phyloP scores from a whole-genome alignment of 2,888 invertebrate species.

The Chymomyza procnemis region DNA sequence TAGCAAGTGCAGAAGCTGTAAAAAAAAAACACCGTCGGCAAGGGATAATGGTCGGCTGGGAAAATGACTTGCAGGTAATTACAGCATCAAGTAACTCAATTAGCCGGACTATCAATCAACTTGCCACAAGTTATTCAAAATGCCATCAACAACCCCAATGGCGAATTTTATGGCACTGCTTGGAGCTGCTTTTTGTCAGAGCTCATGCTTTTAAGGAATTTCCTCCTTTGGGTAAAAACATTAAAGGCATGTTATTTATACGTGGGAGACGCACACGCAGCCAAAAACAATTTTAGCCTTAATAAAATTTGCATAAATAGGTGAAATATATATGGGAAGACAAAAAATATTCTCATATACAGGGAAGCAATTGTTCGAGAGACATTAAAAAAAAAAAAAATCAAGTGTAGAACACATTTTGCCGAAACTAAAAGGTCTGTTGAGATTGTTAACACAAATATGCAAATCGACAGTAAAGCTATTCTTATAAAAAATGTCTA shows the following conservation, averaged over 20 bases:
- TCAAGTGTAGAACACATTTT: slow-evolving; percentile 43
- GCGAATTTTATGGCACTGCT: neutral
- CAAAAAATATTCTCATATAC: neutral
- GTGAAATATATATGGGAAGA: slow-evolving; percentile 9
- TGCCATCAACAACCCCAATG: neutral
- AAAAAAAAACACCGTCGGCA: neutral
- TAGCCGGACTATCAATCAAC: neutral
- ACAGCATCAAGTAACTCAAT: neutral
- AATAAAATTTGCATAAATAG: slow-evolving; percentile 50
- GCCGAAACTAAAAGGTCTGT: slow-evolving; percentile 35
- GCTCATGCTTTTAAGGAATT: neutral
- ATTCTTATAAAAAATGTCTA: neutral
- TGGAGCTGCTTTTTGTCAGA: neutral
- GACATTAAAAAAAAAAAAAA: slow-evolving; percentile 16
- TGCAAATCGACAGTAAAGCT: neutral
- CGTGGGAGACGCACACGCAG: neutral
- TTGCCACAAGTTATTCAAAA: neutral
- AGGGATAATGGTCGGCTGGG: neutral
- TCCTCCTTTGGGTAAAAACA: slow-evolving; percentile 3
- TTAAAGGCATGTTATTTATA: neutral
- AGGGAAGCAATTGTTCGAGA: neutral
- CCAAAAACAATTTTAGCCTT: slow-evolving; percentile 30
- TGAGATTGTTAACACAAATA: neutral
- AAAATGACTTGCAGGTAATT: neutral
- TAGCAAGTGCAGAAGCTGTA: neutral